Conservation (phyloP, 2,797 vertebrate genomes). For the Peromyscus aztecus region DNA sequence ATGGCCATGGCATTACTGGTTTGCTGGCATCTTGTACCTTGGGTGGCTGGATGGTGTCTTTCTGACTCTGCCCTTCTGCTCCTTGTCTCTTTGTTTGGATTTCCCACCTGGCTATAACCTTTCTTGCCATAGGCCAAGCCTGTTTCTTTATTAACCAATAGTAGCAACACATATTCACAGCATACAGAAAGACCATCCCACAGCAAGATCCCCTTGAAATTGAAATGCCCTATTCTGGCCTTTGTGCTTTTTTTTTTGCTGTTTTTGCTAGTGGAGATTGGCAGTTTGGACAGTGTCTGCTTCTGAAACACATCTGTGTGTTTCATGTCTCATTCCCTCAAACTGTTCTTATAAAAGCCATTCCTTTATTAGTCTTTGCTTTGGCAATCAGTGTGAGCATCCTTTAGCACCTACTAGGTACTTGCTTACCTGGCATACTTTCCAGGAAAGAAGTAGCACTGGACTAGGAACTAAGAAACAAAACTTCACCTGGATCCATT, state of each 20-base stretch:
- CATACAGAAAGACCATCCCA: too few relatives aligned
- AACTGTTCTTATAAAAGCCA: neutral
- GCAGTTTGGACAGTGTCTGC: neutral
- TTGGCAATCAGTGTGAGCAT: neutral
- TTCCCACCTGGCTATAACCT: too few relatives aligned
- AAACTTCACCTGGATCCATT: neutral
- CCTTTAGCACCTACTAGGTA: neutral
- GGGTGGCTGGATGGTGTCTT: too few relatives aligned
- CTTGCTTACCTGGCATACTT: neutral
- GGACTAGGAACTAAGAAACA: neutral
- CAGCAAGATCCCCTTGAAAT: neutral
- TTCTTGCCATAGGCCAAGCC: too few relatives aligned
- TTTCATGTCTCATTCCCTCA: neutral
- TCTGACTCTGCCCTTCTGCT: too few relatives aligned
- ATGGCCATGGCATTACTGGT: too few relatives aligned
- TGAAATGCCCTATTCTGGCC: neutral
- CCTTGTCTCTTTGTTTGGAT: too few relatives aligned
- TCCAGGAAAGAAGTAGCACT: neutral
- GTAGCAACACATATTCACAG: too few relatives aligned
- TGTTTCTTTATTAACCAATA: too few relatives aligned
- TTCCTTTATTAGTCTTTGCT: neutral
- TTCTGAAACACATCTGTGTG: neutral
- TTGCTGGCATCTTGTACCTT: too few relatives aligned
- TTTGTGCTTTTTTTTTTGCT: neutral
- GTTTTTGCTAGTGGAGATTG: neutral